Base-by-base conservation (phyloP, 1,140 invertebrate species). In the Hycleus cichorii region DNA sequence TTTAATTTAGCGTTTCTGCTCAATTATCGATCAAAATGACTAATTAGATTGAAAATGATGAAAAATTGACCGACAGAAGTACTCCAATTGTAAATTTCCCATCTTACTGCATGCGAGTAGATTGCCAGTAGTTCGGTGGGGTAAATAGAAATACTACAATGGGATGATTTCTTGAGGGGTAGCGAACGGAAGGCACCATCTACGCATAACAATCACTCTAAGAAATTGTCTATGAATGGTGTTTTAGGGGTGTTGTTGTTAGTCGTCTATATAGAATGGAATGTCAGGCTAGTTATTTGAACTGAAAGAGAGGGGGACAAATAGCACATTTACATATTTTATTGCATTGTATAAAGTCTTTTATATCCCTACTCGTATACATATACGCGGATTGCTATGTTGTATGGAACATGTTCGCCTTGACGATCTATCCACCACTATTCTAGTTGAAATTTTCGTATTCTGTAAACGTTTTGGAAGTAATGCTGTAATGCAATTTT, bases 251-350 rank as follows among this genome's bases (percentile, higher is more conserved):
- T 32, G 32, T 18, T 18, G 18, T 18, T 18, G 18, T 4, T 7
- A 32, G 32, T 32, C 32, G 32, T 3, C 4, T 32, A 32, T 32
- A 32, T 32, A 32, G 4, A 49, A 46, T 42, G 58, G 57, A 63
- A 49, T 44, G 49, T 55, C 57, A 52, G 61, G 59, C 58, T 60
- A 64, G 59, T 58, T 58, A 61, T 60, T 61, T 49, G 47, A 64
- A 47, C 59, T 57, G 48, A 18, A 18, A 18, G 32, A 32, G 50
- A 60, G 62, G 58, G 7, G 63, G 54, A 50, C 57, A 60, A 59
- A 60, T 62, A 58, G 60, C 38, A 57, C 60, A 65, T 65, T 65
- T 65, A 60, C 63, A 65, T 65, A 65, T 63, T 65, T 65, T 63
- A 65, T 65, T 65, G 45, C 60, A 60, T 43, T 57, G 60, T 59